Evolutionary conservation across 2,113 vertebrate genomes (phyloP).

Genomic region (Cinclus cinclus): DNA sequence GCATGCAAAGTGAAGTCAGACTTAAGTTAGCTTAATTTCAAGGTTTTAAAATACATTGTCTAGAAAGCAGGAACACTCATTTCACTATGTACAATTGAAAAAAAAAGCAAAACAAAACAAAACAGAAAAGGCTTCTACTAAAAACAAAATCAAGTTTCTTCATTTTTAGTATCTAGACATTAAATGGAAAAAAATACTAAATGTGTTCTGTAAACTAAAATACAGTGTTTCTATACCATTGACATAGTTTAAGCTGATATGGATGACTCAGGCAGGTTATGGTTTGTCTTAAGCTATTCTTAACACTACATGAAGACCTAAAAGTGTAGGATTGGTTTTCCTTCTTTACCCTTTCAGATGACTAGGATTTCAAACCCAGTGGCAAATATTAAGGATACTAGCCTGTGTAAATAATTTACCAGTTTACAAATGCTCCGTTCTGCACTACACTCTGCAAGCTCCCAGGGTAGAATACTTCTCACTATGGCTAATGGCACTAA

Average conservation of each 20-base stretch:
- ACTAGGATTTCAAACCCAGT: constrained; percentile 18
- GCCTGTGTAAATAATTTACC: not conserved
- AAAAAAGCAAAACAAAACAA: constrained; percentile 25
- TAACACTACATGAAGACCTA: constrained; percentile 57
- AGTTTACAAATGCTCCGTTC: not conserved
- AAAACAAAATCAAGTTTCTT: constrained; percentile 81
- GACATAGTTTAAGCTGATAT: constrained; percentile 60
- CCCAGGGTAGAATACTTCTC: constrained; percentile 8
- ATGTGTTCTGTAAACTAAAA: constrained; percentile 76
- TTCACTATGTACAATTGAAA: constrained; percentile 72
- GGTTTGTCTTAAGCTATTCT: constrained; percentile 59
- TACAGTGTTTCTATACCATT: constrained; percentile 82
- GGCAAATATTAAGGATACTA: constrained; percentile 18
- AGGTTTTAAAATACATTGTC: constrained; percentile 54
- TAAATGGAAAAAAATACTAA: constrained; percentile 74
- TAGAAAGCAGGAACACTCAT: constrained; percentile 75
- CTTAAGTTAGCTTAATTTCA: constrained; percentile 70
- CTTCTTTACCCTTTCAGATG: constrained; percentile 22
- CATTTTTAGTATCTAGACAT: constrained; percentile 78
- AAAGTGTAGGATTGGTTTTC: constrained; percentile 17
- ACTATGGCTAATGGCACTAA: not conserved
- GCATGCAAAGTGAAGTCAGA: constrained; percentile 61
- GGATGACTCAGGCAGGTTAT: constrained; percentile 48
- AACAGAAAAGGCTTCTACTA: constrained; percentile 56
- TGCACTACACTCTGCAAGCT: not conserved